These are phyloP conservation scores for Marisa cornuarietis DNA, from an alignment of 1,140 invertebrate species.

Conservation along the genomic window DNA sequence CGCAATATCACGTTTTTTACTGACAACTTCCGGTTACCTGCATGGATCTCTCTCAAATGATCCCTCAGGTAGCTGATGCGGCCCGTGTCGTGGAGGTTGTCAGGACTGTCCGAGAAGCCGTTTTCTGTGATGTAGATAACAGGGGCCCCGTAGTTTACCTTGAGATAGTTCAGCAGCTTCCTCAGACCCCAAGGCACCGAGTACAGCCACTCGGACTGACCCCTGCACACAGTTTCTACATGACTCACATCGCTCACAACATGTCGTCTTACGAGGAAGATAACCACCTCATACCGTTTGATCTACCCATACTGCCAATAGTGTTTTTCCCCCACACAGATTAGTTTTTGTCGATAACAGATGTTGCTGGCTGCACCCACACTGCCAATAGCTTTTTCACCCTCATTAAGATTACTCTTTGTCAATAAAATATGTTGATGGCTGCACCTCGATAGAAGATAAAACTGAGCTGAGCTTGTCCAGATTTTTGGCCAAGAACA, in stretches of 20 bases:
- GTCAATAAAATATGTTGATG: too few species aligned
- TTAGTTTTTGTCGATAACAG: too few species aligned
- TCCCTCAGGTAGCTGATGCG: constrained; percentile 68
- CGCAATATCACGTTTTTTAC: too few species aligned
- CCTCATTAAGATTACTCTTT: too few species aligned
- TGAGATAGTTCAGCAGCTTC: constrained; percentile 73
- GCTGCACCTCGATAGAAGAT: too few species aligned
- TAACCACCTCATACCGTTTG: too few species aligned
- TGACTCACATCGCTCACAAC: too few species aligned
- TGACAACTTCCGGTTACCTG: constrained; percentile 44
- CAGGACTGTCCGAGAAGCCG: constrained; percentile 69
- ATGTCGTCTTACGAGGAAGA: too few species aligned
- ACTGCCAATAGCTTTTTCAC: neutral
- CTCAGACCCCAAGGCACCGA: constrained; percentile 75
- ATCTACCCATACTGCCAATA: neutral
- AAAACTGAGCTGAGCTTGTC: too few species aligned
- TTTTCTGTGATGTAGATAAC: constrained; percentile 76
- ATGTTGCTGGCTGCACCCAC: neutral
- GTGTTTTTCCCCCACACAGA: neutral
- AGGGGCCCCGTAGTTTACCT: constrained; percentile 71
- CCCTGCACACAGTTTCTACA: too few species aligned
- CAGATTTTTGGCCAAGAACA: too few species aligned
- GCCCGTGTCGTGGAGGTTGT: constrained; percentile 68
- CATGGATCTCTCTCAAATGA: constrained; percentile 74
- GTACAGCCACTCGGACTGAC: constrained; percentile 46